Evolutionary conservation across 2,888 invertebrate genomes (phyloP).

Genomic region (Xanthia togata): DNA sequence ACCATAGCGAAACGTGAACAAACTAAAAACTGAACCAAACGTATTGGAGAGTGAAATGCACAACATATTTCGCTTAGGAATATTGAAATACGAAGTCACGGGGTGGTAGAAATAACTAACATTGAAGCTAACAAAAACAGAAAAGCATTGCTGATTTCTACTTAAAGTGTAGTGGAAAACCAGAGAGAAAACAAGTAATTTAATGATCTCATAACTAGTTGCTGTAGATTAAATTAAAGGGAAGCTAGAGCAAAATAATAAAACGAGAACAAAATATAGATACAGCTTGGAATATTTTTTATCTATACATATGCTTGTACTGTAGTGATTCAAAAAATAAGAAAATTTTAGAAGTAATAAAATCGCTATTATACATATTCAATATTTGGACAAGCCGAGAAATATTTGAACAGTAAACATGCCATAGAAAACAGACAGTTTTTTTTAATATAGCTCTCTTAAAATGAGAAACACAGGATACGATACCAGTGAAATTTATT

Average conservation of each 20-base stretch:
- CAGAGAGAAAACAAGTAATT: slow-evolving; percentile 31
- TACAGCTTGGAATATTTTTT: neutral
- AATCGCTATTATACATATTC: neutral
- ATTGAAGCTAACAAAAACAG: neutral
- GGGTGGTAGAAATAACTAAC: neutral
- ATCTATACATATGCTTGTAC: neutral
- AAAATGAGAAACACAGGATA: neutral
- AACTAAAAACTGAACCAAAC: slow-evolving; percentile 28
- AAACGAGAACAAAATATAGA: neutral
- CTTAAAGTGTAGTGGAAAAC: slow-evolving; percentile 1
- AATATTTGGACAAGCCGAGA: neutral
- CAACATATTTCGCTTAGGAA: slow-evolving; percentile 12
- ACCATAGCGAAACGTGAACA: slow-evolving; percentile 11
- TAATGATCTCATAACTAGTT: slow-evolving; percentile 30
- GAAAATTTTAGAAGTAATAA: neutral
- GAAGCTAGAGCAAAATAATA: slow-evolving; percentile 27
- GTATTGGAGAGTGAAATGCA: neutral
- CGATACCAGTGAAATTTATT: slow-evolving; percentile 9
- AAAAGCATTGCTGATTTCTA: slow-evolving; percentile 1
- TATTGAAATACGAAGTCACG: slow-evolving; percentile 30
- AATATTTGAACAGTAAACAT: neutral
- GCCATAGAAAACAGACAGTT: neutral
- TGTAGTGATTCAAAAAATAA: neutral
- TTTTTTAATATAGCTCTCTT: neutral
- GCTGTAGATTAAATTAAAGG: slow-evolving; percentile 31